Evolutionary conservation across 2,888 invertebrate species (phyloP), one percentile per base, ranked within the genome.

Genomic region (Coenonympha arcania): DNA sequence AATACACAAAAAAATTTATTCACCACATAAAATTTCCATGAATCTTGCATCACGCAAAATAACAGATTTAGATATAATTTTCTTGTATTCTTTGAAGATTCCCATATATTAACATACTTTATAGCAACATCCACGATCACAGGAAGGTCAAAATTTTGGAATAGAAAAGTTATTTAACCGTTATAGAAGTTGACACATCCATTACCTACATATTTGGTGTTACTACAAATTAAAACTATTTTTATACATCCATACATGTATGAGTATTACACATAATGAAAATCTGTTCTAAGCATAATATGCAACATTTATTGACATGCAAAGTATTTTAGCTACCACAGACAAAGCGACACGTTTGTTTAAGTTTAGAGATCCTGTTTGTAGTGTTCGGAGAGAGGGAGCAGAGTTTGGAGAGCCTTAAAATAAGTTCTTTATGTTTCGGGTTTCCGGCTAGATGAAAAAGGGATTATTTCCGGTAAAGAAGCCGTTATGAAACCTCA

Each of bases 1-100:
- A 79, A 75, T 82, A 82, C 85, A 86, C 83, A 85, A 84, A 83
- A 73, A 75, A 79, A 70, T 81, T 85, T 84, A 84, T 85, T 85
- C 76, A 85, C 85, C 84, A 85, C 85, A 81, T 84, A 84, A 83
- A 80, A 76, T 80, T 77, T 75, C 69, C 68, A 73, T 76, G 71
- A 74, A 71, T 76, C 73, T 79, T 76, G 79, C 77, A 39, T 69
- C 71, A 74, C 75, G 80, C 83, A 85, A 84, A 82, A 83, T 84
- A 86, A 85, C 82, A 83, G 66, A 74, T 74, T 76, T 76, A 79
- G 64, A 74, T 69, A 71, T 66, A 64, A 58, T 63, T 71, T 71
- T 66, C 9, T 42, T 42, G 76, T 74, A 70, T 74, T 71, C 68
- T 73, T 71, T 77, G 74, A 80, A 81, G 79, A 76, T 75, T 44